phyloP scores from a whole-genome alignment of 2,113 vertebrate species.

The Plecturocebus donacophilus region DNA sequence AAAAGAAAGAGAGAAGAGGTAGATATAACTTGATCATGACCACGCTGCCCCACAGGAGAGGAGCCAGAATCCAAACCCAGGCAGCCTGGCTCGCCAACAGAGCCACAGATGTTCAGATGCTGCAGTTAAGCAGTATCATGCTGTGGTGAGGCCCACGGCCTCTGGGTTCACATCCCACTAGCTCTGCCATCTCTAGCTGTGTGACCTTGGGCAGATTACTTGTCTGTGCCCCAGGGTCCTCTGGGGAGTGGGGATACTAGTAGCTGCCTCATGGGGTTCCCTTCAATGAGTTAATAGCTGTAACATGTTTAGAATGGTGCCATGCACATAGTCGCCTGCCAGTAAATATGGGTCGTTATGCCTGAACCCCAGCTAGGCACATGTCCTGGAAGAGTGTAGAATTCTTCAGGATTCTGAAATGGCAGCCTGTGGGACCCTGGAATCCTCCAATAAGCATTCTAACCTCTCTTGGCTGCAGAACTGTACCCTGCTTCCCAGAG shows the following conservation, averaged over 20 bases:
- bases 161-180: neutral
- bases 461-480: too few species aligned
- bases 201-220: neutral
- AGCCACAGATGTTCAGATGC: neutral
- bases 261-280: neutral
- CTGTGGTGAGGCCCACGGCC: fast-evolving
- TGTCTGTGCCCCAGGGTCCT: neutral
- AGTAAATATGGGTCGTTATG: neutral
- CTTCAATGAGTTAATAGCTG: neutral
- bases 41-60: neutral
- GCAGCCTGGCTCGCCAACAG: neutral
- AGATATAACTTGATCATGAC: neutral
- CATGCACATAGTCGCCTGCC: fast-evolving
- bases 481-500: too few species aligned
- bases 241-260: neutral
- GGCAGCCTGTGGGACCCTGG: neutral
- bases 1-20: too few species aligned
- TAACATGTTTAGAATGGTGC: neutral
- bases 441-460: fast-evolving
- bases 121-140: neutral
- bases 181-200: neutral
- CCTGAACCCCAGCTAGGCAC: neutral
- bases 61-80: neutral
- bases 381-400: neutral
- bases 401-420: neutral